phyloP scores from a whole-genome alignment of 2,797 vertebrate species.

The Acrossocheilus fasciatus region DNA sequence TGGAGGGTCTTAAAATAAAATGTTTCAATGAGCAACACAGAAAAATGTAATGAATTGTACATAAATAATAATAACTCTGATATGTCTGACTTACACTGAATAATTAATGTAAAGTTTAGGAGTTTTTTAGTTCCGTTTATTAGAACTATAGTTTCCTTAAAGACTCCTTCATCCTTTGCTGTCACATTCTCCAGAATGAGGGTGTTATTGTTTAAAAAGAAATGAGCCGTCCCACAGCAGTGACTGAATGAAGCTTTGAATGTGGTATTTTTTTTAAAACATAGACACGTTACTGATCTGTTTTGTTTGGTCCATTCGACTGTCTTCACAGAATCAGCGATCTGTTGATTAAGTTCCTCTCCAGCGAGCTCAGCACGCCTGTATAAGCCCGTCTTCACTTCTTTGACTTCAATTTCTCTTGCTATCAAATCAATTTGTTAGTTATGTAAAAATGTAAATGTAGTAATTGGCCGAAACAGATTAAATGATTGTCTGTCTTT shows the following conservation, averaged over 20 bases:
- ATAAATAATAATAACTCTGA: background rate
- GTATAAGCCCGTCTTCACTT: constrained; percentile 16
- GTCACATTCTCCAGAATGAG: constrained; percentile 54
- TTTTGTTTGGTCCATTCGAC: constrained; percentile 37
- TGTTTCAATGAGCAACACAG: background rate
- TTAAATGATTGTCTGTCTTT: background rate
- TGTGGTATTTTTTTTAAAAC: fast-evolving
- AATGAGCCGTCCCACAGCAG: background rate
- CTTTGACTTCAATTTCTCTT: background rate
- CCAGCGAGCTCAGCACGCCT: constrained; percentile 20
- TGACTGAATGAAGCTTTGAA: background rate
- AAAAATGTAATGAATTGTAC: background rate
- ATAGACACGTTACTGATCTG: background rate
- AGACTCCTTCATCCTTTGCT: constrained; percentile 53
- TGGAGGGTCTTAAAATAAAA: constrained; percentile 37
- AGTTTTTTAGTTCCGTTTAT: fast-evolving
- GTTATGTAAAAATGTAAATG: background rate
- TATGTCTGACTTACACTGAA: constrained; percentile 58
- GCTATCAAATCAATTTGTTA: constrained; percentile 42
- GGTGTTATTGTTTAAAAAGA: constrained; percentile 51
- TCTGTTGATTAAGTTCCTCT: background rate
- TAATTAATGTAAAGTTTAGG: constrained; percentile 30
- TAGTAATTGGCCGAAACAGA: background rate
- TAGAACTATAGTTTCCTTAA: constrained; percentile 5
- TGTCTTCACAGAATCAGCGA: fast-evolving